Base-by-base conservation (phyloP, 37 sponge, comb jelly and placozoan genomes). In the Aplysina aerophoba region DNA sequence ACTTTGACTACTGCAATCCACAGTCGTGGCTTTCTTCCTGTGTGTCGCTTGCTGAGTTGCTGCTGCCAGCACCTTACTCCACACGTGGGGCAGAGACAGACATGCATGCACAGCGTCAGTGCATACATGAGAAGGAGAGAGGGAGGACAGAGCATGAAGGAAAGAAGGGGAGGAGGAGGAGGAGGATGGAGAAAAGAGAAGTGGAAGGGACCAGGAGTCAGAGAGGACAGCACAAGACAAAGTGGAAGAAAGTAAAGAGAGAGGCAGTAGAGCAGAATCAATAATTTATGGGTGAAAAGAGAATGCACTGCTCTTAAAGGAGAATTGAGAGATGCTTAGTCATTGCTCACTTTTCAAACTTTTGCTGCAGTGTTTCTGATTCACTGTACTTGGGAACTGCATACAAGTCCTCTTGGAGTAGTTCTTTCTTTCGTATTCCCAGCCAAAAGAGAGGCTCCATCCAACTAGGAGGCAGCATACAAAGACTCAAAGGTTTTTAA, bases 351-450 rank as follows among this genome's bases (percentile, higher is more conserved):
- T 44, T 87, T 69, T 87, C 79, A 41, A 92, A 88, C 30, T 33
- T 73, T 0, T 83, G 40, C 25, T 79, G 72, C 40, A 92, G 83
- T 36, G 30, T 39, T 37, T 85, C 44, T 17, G 92, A 87, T 62
- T 88, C 77, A 8, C 68, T 67, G 22, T 92, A 88, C 2, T 50
- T 36, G 0, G 92, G 92, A 24, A 79, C 84, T 0, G 59, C 83
- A 59, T 88, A 92, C 21, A 92, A 79, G 44, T 92, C 92, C 14
- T 34, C 41, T 12, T 85, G 86, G 21, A 77, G 37, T 1, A 92
- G 83, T 4, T 69, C 35, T 11, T 40, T 37, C 24, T 84, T 79
- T 39, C 85, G 55, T 58, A 55, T 81, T 24, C 91, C 91, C 3
- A 50, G 13, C 72, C 67, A 87, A 22, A 91, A 73, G 24, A 91